These are phyloP conservation scores for Cyprinella venusta DNA, from an alignment of 2,797 vertebrate genomes.

Conservation along the genomic window DNA sequence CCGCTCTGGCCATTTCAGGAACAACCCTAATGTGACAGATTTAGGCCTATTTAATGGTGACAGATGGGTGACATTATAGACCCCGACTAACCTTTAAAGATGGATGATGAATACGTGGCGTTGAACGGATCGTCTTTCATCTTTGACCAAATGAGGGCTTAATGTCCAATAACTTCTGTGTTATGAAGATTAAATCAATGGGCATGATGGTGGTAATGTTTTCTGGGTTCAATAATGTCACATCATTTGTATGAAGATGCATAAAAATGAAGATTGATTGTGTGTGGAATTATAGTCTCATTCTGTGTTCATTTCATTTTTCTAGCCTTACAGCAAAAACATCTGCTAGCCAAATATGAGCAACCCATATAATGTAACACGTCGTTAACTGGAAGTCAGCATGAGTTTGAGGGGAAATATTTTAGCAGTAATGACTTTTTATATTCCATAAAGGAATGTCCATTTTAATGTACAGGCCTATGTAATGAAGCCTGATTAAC, in stretches of 20 bases:
- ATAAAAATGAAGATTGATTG: constrained; percentile 46
- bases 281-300: constrained; percentile 31
- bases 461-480: neutral
- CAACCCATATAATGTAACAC: constrained; percentile 7
- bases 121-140: constrained; percentile 8
- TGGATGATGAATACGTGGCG: constrained; percentile 1
- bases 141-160: neutral
- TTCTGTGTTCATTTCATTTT: constrained; percentile 28
- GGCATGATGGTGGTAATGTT: constrained; percentile 12
- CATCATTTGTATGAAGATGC: constrained; percentile 39
- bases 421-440: constrained; percentile 27
- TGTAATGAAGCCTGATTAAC: neutral
- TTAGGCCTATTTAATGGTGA: constrained; percentile 39
- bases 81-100: constrained; percentile 41
- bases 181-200: constrained; percentile 29
- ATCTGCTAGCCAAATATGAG: constrained; percentile 11
- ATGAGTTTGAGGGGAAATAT: neutral
- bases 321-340: constrained; percentile 29
- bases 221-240: constrained; percentile 22
- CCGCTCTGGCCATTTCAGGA: constrained; percentile 10
- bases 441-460: constrained; percentile 17
- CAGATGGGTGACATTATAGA: constrained; percentile 48
- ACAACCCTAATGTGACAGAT: constrained; percentile 27
- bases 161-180: neutral
- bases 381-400: constrained; percentile 24